A percentile compares a stretch with the other conserved stretches of the same genome.
Evolutionary conservation across 2,113 vertebrate species (phyloP).

Genomic region (Mugil cephalus): DNA sequence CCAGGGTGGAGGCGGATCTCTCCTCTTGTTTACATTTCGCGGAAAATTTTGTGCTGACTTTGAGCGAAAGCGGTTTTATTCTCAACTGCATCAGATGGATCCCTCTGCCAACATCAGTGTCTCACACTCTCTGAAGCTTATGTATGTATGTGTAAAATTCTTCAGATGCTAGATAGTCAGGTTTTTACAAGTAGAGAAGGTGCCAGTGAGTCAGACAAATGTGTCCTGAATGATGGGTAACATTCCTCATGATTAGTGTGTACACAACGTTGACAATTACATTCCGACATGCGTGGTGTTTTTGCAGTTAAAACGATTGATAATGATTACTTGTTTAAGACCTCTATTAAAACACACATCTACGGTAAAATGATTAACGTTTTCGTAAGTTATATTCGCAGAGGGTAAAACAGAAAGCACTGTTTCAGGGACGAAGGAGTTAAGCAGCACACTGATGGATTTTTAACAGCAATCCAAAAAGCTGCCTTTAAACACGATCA

Average conservation of each 20-base stretch:
- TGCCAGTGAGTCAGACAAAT: conserved; percentile 68
- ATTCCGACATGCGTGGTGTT: neutral
- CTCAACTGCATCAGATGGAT: conserved; percentile 60
- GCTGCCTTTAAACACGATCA: conserved; percentile 79
- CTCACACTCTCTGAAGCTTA: conserved; percentile 70
- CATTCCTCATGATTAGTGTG: conserved; percentile 34
- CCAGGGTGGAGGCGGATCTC: conserved; percentile 63
- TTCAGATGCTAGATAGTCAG: conserved; percentile 71
- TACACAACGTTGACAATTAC: conserved; percentile 33
- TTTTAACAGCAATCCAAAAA: conserved; percentile 82
- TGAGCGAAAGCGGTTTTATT: conserved; percentile 53
- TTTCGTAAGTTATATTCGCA: conserved; percentile 27
- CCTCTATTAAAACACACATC: neutral
- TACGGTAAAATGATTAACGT: neutral
- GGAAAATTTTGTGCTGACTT: conserved; percentile 67
- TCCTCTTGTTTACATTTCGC: conserved; percentile 60
- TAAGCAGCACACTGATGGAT: conserved; percentile 57
- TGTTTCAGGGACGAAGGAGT: conserved; percentile 39
- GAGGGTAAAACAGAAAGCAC: conserved; percentile 17
- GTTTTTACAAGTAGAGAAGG: conserved; percentile 75
- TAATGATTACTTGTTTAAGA: neutral
- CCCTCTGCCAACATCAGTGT: conserved; percentile 64
- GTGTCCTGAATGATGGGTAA: conserved; percentile 43
- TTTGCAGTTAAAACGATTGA: neutral
- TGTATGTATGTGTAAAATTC: conserved; percentile 75